These are phyloP conservation scores for Mystacornis crossleyi DNA, from an alignment of 2,113 vertebrate species.

Conservation along the genomic window DNA sequence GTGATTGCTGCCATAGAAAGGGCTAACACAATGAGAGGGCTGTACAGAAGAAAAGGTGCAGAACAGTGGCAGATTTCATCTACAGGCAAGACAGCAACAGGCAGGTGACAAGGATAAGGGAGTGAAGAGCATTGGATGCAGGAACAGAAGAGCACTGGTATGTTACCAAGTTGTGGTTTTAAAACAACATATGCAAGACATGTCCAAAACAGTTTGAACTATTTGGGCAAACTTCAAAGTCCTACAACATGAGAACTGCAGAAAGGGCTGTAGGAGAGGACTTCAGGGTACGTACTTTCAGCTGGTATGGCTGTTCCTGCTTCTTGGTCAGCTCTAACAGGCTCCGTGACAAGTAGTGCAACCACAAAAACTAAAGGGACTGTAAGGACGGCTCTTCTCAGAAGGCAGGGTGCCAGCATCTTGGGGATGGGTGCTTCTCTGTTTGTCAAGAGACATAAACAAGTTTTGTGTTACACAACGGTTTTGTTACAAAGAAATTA, in stretches of 20 bases:
- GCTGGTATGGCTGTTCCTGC: slow-evolving; percentile 88
- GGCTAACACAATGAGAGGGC: neutral
- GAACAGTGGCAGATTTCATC: neutral
- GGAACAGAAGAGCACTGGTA: neutral
- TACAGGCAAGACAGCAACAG: neutral
- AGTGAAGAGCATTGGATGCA: neutral
- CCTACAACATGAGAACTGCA: neutral
- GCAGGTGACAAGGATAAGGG: neutral
- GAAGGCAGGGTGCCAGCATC: slow-evolving; percentile 46
- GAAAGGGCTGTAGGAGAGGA: neutral
- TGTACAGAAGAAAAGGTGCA: neutral
- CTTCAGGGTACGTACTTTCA: slow-evolving; percentile 81
- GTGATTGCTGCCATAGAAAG: neutral
- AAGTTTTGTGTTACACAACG: neutral
- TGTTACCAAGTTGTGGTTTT: neutral
- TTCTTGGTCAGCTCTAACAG: slow-evolving; percentile 76
- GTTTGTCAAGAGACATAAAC: neutral
- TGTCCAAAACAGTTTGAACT: neutral
- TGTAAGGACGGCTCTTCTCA: slow-evolving; percentile 23
- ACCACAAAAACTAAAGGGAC: slow-evolving; percentile 70
- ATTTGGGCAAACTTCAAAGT: neutral
- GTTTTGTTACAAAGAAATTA: neutral
- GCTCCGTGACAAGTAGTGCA: slow-evolving; percentile 69
- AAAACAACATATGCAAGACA: neutral
- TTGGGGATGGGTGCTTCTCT: neutral